phyloP scores from a whole-genome alignment of 1,140 invertebrate species.

The Meloidogyne chitwoodi region DNA sequence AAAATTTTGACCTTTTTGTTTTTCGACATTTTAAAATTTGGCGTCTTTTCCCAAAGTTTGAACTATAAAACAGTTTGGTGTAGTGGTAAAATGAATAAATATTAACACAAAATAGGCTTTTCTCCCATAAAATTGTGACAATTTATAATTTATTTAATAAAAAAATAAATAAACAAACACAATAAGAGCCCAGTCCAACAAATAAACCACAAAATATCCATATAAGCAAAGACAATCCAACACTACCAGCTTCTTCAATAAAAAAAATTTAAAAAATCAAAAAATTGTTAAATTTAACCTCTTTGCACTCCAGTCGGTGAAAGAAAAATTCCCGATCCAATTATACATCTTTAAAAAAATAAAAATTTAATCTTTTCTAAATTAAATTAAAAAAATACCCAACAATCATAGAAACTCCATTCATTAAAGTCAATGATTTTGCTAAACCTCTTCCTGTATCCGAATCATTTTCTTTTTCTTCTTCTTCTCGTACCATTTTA shows the following conservation, averaged over 20 bases:
- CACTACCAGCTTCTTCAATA: conserved; percentile 47
- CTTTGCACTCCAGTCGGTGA: conserved; percentile 75
- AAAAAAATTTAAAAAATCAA: neutral
- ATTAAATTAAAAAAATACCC: conserved; percentile 2
- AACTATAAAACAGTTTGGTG: neutral
- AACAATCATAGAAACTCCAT: conserved; percentile 55
- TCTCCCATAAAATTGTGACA: too few species aligned
- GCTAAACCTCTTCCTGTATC: conserved; percentile 36
- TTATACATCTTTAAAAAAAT: conserved; percentile 54
- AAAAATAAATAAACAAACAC: neutral
- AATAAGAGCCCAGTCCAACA: conserved; percentile 45
- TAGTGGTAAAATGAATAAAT: too few species aligned
- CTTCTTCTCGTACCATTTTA: neutral
- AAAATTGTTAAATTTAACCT: neutral
- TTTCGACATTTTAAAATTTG: neutral
- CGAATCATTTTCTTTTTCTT: conserved; percentile 10
- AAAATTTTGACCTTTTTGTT: conserved; percentile 14
- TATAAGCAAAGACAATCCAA: conserved; percentile 54
- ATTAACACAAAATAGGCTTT: too few species aligned
- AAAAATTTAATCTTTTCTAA: conserved; percentile 1
- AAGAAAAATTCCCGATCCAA: conserved; percentile 77
- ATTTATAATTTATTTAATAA: too few species aligned
- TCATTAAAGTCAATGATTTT: conserved; percentile 50
- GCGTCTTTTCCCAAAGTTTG: neutral
- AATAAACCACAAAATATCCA: conserved; percentile 54